Conservation (phyloP, 2,888 invertebrate genomes). For the Iselma pallidipennis region DNA sequence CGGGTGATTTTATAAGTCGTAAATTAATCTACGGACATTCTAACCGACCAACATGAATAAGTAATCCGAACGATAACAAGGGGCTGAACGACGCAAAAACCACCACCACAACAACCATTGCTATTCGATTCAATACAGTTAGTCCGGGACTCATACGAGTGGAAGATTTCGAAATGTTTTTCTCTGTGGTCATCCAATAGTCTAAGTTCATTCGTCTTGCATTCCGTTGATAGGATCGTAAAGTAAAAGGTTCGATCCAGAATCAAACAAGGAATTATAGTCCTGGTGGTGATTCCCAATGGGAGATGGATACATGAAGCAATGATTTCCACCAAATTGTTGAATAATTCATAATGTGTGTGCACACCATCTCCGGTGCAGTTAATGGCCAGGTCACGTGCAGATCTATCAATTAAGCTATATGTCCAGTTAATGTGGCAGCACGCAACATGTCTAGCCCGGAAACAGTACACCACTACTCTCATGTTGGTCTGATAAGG, state of each 20-base stretch:
- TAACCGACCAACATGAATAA: conserved; percentile 18
- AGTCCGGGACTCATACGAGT: background rate
- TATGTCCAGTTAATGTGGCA: conserved; percentile 41
- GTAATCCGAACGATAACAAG: conserved; percentile 21
- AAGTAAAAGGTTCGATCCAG: conserved; percentile 16
- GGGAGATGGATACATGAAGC: conserved; percentile 31
- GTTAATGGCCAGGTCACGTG: conserved; percentile 44
- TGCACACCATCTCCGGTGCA: conserved; percentile 44
- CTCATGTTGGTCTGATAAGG: background rate
- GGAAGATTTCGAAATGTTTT: background rate
- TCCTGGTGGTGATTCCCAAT: conserved; percentile 24
- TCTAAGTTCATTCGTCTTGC: conserved; percentile 23
- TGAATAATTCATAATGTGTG: conserved; percentile 44
- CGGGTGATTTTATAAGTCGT: conserved; percentile 21
- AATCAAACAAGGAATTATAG: conserved; percentile 33
- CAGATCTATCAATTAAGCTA: conserved; percentile 46
- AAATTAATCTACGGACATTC: conserved; percentile 23
- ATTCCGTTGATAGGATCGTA: conserved; percentile 29
- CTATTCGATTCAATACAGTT: background rate
- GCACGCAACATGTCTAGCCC: conserved; percentile 43
- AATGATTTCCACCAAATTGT: conserved; percentile 24
- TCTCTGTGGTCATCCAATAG: background rate
- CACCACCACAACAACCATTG: background rate
- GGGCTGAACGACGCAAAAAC: background rate
- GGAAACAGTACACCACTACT: conserved; percentile 30